Percentiles rank a stretch among this genome's conserved stretches.
phyloP scores from a whole-genome alignment of 1,140 invertebrate species.

The Heliconius hewitsoni region DNA sequence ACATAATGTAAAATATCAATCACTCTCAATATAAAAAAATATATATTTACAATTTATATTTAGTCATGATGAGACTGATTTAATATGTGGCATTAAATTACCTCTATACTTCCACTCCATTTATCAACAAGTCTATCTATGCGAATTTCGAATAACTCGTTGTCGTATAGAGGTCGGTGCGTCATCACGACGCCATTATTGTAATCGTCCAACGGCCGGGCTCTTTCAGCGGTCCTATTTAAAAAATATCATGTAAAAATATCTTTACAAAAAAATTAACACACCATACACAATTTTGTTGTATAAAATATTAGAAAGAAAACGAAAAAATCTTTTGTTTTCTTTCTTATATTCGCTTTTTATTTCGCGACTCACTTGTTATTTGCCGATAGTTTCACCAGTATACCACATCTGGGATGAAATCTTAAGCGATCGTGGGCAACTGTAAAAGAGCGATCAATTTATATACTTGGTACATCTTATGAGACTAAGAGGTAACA shows the following conservation, averaged over 20 bases:
- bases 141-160: conserved; percentile 96
- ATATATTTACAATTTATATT: too few relatives aligned
- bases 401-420: conserved; percentile 92
- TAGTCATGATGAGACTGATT: not conserved
- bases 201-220: conserved; percentile 95
- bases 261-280: too few relatives aligned
- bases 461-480: not conserved
- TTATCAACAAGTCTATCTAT: conserved; percentile 95
- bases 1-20: too few relatives aligned
- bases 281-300: too few relatives aligned
- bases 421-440: conserved; percentile 88
- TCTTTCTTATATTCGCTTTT: not conserved
- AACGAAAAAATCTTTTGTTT: too few relatives aligned
- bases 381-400: conserved; percentile 93
- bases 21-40: too few relatives aligned
- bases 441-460: conserved; percentile 55
- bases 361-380: conserved; percentile 72
- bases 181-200: conserved; percentile 97
- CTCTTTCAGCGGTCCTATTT: conserved; percentile 89
- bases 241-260: conserved; percentile 10
- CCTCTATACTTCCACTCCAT: conserved; percentile 95
- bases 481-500: not conserved
- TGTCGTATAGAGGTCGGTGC: conserved; percentile 91
- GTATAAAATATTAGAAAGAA: not conserved
- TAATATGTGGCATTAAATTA: conserved; percentile 39